Evolutionary conservation across 2,797 vertebrate genomes (phyloP).

Genomic region (Crypturellus tataupa): DNA sequence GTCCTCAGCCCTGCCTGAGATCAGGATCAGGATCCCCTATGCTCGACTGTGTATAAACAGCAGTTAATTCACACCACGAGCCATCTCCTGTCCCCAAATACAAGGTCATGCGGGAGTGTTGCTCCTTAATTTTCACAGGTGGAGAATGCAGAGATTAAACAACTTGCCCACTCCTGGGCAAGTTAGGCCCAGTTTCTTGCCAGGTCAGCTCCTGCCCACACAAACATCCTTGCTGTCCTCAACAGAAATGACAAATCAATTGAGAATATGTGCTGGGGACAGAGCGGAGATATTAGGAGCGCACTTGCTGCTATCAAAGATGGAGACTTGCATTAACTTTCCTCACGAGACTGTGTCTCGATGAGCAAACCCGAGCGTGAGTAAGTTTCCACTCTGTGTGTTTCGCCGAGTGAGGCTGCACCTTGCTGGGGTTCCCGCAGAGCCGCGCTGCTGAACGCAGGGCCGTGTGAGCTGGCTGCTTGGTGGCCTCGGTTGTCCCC

Average conservation of each 20-base stretch:
- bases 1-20: not conserved
- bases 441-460: too few relatives aligned
- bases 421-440: not conserved
- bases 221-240: not conserved
- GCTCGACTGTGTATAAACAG: not conserved
- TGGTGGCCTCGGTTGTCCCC: accelerated
- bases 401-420: not conserved
- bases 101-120: not conserved
- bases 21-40: accelerated
- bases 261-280: not conserved
- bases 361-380: not conserved
- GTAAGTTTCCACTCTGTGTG: not conserved
- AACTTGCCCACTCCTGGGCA: not conserved
- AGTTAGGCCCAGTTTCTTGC: not conserved
- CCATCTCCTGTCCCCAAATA: not conserved
- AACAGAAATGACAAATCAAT: accelerated
- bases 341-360: not conserved
- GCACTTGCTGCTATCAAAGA: not conserved
- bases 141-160: not conserved
- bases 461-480: not conserved
- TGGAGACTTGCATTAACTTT: not conserved
- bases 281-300: not conserved
- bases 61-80: not conserved
- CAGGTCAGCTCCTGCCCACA: not conserved
- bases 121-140: not conserved